Conservation (phyloP, 1,140 invertebrate species). For the Berghia stephanieae region DNA sequence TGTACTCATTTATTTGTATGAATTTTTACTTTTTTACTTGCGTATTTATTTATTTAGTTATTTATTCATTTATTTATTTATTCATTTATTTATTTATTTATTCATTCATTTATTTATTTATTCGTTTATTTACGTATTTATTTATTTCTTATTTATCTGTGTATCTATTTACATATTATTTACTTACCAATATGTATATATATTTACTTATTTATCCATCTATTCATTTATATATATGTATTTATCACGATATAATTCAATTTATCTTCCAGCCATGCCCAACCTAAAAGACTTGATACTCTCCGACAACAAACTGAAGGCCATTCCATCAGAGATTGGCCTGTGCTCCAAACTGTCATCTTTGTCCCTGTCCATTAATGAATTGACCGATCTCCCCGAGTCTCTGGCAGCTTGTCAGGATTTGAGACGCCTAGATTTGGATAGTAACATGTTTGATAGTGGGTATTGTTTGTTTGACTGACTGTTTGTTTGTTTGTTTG, state of each 20-base stretch:
- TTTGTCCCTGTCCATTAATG: constrained; percentile 43
- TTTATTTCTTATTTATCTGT: no score
- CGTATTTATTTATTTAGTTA: no score
- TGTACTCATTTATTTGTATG: no score
- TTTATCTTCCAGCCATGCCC: constrained; percentile 39
- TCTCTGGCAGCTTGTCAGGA: constrained; percentile 38
- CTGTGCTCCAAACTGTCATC: constrained; percentile 43
- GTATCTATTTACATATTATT: no score
- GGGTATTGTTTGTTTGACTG: constrained; percentile 21
- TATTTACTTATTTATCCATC: no score
- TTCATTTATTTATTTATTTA: no score
- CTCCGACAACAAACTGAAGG: constrained; percentile 40
- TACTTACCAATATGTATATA: no score
- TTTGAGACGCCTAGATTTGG: constrained; percentile 44
- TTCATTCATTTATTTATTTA: no score
- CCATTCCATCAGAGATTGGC: constrained; percentile 44
- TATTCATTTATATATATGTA: no score
- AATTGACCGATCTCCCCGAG: constrained; percentile 43
- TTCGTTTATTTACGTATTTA: no score
- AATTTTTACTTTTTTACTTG: no score
- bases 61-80: no score
- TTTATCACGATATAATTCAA: constrained; percentile 36
- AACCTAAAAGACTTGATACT: constrained; percentile 44
- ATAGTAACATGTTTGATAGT: constrained; percentile 43
- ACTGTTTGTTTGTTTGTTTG: not conserved